These are phyloP conservation scores for Mantis religiosa DNA, from an alignment of 2,888 invertebrate genomes.

Conservation along the genomic window DNA sequence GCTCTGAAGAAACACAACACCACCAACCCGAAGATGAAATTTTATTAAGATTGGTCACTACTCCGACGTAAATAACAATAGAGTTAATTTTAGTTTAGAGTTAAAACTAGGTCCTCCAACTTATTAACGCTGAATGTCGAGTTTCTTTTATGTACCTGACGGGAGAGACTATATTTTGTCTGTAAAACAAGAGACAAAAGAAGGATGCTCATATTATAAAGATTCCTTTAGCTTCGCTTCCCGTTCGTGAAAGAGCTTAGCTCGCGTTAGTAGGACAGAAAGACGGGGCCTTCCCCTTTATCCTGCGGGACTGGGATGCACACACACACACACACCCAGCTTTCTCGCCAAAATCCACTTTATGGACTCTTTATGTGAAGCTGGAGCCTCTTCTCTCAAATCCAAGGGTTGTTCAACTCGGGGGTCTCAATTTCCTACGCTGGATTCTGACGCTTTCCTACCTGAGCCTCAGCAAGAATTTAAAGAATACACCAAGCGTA, in stretches of 20 bases:
- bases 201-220: background rate
- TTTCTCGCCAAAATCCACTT: background rate
- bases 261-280: background rate
- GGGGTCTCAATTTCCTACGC: background rate
- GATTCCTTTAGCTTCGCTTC: background rate
- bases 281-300: background rate
- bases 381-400: background rate
- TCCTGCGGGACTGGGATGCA: background rate
- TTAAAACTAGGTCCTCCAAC: no score
- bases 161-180: no score
- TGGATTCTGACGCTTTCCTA: background rate
- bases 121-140: no score
- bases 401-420: background rate
- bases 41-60: no score
- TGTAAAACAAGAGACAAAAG: background rate
- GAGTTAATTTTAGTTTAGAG: no score
- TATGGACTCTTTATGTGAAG: background rate
- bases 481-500: background rate
- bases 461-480: background rate
- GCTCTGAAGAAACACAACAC: no score
- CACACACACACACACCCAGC: background rate
- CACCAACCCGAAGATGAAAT: no score
- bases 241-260: background rate
- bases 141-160: no score
- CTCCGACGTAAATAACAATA: no score